Conservation (phyloP, 2,797 vertebrate species). For the Euphonia xanthogaster region DNA sequence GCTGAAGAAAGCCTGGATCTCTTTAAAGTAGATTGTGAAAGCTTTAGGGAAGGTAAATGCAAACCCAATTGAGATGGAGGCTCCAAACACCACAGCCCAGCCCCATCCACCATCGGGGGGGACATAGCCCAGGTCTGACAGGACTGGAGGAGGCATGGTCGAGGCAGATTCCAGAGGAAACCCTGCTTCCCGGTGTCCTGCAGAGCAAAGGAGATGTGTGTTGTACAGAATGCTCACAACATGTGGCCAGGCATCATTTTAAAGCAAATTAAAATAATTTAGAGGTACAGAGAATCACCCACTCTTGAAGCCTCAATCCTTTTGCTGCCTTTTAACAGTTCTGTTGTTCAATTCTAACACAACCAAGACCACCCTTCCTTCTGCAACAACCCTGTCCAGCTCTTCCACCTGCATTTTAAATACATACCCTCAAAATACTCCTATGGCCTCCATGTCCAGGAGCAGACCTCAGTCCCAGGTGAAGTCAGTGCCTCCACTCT, state of each 20-base stretch:
- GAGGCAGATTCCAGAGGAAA: background rate
- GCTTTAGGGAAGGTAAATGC: slow-evolving; percentile 82
- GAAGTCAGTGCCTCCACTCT: background rate
- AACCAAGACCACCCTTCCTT: background rate
- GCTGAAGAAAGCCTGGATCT: slow-evolving; percentile 78
- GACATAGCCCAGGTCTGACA: slow-evolving; percentile 34
- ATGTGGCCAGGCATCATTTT: background rate
- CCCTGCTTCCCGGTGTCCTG: background rate
- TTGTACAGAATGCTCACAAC: background rate
- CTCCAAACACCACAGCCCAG: slow-evolving; percentile 80
- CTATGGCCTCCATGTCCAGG: background rate
- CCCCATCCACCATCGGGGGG: slow-evolving; percentile 83
- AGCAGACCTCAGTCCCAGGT: background rate
- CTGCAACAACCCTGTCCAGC: background rate
- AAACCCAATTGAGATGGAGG: slow-evolving; percentile 83
- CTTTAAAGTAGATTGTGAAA: slow-evolving; percentile 82
- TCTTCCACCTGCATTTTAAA: background rate
- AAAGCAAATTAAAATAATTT: background rate
- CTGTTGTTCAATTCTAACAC: background rate
- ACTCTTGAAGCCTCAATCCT: background rate
- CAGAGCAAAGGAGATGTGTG: background rate
- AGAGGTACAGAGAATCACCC: background rate
- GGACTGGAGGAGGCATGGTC: slow-evolving; percentile 73
- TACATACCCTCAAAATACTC: background rate
- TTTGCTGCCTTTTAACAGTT: background rate